Evolutionary conservation across 1,140 invertebrate species (phyloP).

Genomic region (Caenorhabditis tropicalis): DNA sequence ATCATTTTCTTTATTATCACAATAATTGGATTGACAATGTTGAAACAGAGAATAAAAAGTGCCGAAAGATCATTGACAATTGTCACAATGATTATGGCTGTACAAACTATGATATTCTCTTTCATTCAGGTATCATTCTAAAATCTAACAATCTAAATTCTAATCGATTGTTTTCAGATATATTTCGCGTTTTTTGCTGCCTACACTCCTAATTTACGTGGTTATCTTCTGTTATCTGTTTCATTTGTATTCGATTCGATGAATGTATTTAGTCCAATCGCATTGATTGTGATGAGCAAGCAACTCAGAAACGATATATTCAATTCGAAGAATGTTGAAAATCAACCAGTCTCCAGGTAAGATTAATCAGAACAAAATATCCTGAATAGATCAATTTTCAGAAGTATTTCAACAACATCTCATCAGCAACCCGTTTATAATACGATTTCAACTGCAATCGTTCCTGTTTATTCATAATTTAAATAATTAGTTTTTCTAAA

Average conservation of each 20-base stretch:
- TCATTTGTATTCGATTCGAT: not conserved
- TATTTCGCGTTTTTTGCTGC: not conserved
- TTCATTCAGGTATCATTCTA: not conserved
- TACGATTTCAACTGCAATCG: not conserved
- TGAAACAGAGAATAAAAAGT: conserved; percentile 5
- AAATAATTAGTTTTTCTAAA: not conserved
- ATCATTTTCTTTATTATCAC: not conserved
- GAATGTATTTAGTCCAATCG: not conserved
- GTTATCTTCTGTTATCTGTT: not conserved
- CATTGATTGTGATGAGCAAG: not conserved
- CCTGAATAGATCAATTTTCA: not conserved
- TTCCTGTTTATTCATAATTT: not conserved
- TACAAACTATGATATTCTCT: not conserved
- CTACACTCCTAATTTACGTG: not conserved
- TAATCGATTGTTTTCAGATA: not conserved
- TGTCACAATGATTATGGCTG: not conserved
- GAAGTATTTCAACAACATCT: not conserved
- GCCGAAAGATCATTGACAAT: conserved; percentile 14
- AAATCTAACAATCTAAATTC: too few species aligned
- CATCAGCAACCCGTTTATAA: not conserved
- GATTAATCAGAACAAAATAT: not conserved
- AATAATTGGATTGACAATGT: not conserved
- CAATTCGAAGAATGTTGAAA: not conserved
- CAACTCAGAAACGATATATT: conserved; percentile 18
- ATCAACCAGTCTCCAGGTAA: not conserved